Percentiles rank a stretch among this genome's conserved stretches.
Evolutionary conservation across 1,140 invertebrate species (phyloP).

Genomic region (Gyrodactylus bullatarudis): DNA sequence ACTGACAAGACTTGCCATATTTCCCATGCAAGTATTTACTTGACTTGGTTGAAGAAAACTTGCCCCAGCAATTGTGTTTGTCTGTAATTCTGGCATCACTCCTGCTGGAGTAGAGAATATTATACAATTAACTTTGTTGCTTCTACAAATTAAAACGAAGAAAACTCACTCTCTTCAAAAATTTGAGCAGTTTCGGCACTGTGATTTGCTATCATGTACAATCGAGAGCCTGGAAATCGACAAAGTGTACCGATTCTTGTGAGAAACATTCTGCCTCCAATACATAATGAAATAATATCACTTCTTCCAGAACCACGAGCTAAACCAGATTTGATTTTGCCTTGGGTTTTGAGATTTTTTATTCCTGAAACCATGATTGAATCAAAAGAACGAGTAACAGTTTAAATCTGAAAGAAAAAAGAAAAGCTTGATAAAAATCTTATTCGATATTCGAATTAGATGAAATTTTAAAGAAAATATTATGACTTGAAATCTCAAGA

Average conservation of each 20-base stretch:
- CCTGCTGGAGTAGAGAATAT: neutral
- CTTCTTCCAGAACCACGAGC: neutral
- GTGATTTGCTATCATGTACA: slow-evolving; percentile 5
- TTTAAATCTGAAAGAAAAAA: too few species aligned
- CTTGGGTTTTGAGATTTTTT: neutral
- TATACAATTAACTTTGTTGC: neutral
- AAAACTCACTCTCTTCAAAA: neutral
- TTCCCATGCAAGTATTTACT: neutral
- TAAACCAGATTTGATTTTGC: neutral
- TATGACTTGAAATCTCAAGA: too few species aligned
- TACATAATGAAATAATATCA: neutral
- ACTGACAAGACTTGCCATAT: neutral
- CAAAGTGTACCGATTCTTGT: neutral
- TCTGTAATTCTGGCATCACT: neutral
- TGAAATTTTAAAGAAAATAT: too few species aligned
- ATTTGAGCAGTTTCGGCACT: neutral
- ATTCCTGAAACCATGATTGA: neutral
- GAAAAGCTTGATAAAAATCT: too few species aligned
- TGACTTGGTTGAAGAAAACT: neutral
- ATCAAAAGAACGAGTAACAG: too few species aligned
- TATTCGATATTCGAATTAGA: too few species aligned
- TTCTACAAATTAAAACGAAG: neutral
- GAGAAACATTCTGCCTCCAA: neutral
- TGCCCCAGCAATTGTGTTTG: neutral
- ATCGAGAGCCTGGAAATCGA: neutral